Evolutionary conservation across 1,140 invertebrate species (phyloP).

Genomic region (Microplitis demolitor): DNA sequence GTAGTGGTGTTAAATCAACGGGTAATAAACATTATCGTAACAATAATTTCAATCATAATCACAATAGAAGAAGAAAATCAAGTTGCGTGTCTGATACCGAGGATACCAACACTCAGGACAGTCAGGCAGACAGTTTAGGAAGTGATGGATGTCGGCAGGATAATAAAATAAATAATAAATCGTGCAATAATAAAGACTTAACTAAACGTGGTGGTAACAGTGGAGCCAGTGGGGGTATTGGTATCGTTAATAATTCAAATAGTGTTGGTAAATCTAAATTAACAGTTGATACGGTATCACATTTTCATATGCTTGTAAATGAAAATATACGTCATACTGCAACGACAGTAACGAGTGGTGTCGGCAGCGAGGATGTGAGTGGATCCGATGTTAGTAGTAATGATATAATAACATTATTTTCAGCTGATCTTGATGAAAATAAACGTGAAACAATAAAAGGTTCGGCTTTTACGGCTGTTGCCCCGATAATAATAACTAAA

Average conservation of each 20-base stretch:
- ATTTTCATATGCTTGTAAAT: constrained; percentile 56
- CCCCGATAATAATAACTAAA: constrained; percentile 53
- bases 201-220: not conserved
- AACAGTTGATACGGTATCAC: constrained; percentile 48
- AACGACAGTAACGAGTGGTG: no score
- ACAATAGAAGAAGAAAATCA: constrained; percentile 8
- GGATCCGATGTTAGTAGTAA: constrained; percentile 55
- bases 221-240: no score
- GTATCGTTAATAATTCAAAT: constrained; percentile 18
- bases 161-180: constrained; percentile 40
- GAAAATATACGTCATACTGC: constrained; percentile 46
- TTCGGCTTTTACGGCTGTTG: constrained; percentile 50
- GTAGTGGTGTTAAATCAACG: constrained; percentile 36
- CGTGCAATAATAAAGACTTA: constrained; percentile 32
- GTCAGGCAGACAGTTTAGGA: constrained; percentile 56
- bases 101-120: constrained; percentile 60
- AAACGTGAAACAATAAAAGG: constrained; percentile 58
- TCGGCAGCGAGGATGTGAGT: constrained; percentile 43
- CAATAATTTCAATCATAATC: constrained; percentile 25
- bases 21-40: constrained; percentile 45
- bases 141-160: constrained; percentile 53
- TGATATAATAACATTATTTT: constrained; percentile 56
- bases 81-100: constrained; percentile 55
- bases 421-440: constrained; percentile 57
- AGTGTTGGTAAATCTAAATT: constrained; percentile 48